Evolutionary conservation across 2,888 invertebrate species (phyloP).

Genomic region (Melikaiella ostensackeni): DNA sequence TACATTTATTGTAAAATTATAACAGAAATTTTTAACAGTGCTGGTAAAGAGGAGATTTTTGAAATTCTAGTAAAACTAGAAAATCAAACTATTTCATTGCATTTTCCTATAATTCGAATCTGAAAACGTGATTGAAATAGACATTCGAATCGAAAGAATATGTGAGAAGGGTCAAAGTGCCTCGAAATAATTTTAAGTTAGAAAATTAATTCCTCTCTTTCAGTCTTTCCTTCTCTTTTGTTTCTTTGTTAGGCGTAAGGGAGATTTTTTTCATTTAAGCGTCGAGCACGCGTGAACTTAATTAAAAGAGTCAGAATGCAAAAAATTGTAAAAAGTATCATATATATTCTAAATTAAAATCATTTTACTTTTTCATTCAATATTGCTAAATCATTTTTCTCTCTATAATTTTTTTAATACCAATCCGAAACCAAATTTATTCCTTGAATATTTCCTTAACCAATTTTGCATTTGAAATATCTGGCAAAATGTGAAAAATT

Average conservation of each 20-base stretch:
- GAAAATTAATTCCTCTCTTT: slow-evolving; percentile 56
- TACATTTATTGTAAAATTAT: no score
- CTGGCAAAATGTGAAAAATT: slow-evolving; percentile 20
- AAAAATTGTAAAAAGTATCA: background rate
- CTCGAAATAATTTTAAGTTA: slow-evolving; percentile 66
- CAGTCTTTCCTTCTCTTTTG: slow-evolving; percentile 53
- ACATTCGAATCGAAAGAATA: background rate
- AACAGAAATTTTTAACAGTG: no score
- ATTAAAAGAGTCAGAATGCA: background rate
- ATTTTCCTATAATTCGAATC: background rate
- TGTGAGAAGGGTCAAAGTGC: slow-evolving; percentile 46
- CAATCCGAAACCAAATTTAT: background rate
- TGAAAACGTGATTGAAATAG: background rate
- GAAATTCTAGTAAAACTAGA: no score
- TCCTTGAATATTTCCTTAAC: background rate
- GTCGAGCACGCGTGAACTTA: background rate
- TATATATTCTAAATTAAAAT: background rate
- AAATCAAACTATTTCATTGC: no score
- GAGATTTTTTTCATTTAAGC: slow-evolving; percentile 5
- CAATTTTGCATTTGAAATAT: slow-evolving; percentile 24
- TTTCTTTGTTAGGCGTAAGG: slow-evolving; percentile 48
- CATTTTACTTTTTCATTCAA: no score
- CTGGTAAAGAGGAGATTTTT: no score
- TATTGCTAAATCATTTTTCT: no score
- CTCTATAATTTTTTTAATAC: background rate